These are phyloP conservation scores for Ailuropoda melanoleuca DNA, from an alignment of 2,113 vertebrate species.

Conservation along the genomic window DNA sequence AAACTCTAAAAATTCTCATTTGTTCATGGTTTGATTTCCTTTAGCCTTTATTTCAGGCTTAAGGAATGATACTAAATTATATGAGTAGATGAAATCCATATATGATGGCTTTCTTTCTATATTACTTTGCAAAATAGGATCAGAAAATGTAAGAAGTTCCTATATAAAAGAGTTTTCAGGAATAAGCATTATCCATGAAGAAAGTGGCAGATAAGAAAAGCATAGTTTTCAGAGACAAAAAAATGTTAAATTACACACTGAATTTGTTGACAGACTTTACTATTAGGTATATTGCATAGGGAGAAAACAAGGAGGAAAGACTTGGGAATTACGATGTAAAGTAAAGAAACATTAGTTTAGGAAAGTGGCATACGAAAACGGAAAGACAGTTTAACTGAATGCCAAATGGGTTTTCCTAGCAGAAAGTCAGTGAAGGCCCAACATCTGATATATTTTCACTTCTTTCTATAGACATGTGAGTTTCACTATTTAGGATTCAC, in stretches of 20 bases:
- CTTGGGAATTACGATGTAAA: conserved; percentile 13
- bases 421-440: not conserved
- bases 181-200: conserved; percentile 38
- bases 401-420: not conserved
- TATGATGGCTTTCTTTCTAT: not conserved
- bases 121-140: conserved; percentile 13
- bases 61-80: not conserved
- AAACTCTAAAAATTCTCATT: conserved; percentile 3
- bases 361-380: not conserved
- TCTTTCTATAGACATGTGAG: not conserved
- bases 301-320: not conserved
- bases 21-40: not conserved
- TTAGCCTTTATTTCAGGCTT: not conserved
- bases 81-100: not conserved
- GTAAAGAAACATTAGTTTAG: not conserved
- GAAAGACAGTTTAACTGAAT: not conserved
- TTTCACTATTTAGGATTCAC: not conserved
- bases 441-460: not conserved
- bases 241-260: not conserved
- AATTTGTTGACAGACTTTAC: not conserved
- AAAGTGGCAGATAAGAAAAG: not conserved
- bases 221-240: not conserved
- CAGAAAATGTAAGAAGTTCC: not conserved
- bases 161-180: not conserved
- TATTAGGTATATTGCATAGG: not conserved